A percentile compares a stretch with the other conserved stretches of the same genome.
These are phyloP conservation scores for Ochropacha duplaris DNA, from an alignment of 2,888 invertebrate species.

Conservation along the genomic window DNA sequence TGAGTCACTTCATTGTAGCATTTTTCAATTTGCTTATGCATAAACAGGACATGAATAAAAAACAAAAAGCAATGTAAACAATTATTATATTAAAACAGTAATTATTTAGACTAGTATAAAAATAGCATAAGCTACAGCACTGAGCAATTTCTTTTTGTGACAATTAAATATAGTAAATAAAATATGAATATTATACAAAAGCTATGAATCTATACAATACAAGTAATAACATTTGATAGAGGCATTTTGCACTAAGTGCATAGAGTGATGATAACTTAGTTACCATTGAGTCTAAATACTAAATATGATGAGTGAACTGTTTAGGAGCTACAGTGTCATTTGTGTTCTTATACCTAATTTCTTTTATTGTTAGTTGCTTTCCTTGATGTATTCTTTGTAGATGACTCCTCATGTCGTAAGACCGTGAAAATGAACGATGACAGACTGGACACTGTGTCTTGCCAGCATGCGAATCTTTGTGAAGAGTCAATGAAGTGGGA, in stretches of 20 bases:
- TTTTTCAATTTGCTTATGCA: too few species aligned
- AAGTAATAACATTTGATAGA: slow-evolving; percentile 18
- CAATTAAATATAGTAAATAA: slow-evolving; percentile 37
- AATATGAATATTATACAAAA: slow-evolving; percentile 20
- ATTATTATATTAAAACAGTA: slow-evolving; percentile 67
- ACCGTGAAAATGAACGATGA: slow-evolving; percentile 83
- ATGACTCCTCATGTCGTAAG: slow-evolving; percentile 85
- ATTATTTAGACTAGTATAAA: slow-evolving; percentile 79
- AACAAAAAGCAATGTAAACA: slow-evolving; percentile 56
- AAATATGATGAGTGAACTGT: slow-evolving; percentile 71
- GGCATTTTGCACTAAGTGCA: slow-evolving; percentile 55
- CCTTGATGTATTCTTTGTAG: slow-evolving; percentile 84
- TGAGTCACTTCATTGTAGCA: too few species aligned
- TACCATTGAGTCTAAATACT: slow-evolving; percentile 40
- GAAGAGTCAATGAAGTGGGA: slow-evolving; percentile 84
- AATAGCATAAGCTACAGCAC: slow-evolving; percentile 76
- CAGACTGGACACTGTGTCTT: slow-evolving; percentile 85
- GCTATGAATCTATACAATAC: slow-evolving; percentile 9
- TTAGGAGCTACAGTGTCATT: slow-evolving; percentile 67
- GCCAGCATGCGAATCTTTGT: slow-evolving; percentile 85
- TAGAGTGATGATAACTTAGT: slow-evolving; percentile 33
- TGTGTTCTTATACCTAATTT: slow-evolving; percentile 73
- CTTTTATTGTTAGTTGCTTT: slow-evolving; percentile 77
- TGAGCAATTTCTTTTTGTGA: slow-evolving; percentile 75
- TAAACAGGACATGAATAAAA: slow-evolving; percentile 19